Evolutionary conservation across 2,113 vertebrate genomes (phyloP), one percentile per base, ranked within the genome.

Genomic region (Leptobrachium leishanense): DNA sequence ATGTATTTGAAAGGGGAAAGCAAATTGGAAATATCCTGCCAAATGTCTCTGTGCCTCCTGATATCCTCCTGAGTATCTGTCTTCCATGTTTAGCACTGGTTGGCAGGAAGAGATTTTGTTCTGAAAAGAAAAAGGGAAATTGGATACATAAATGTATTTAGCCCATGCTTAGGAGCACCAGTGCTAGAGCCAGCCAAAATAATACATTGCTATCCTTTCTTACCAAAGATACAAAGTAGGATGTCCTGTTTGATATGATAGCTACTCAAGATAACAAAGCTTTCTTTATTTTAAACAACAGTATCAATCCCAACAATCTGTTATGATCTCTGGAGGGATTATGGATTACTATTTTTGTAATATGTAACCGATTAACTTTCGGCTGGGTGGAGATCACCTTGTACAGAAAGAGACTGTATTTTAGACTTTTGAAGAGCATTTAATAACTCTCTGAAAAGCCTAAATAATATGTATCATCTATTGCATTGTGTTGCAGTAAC

Each of bases 51-150:
- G 4, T 64, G 31, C 6, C 6, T 64, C 62, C 10, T 64, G 62
- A 64, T 64, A 64, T 64, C 62, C 62, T 64, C 62, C 6, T 9
- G 62, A 64, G 62, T 64, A 64, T 62, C 59, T 64, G 62, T 64
- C n/a, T 64, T 64, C 62, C 62, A 64, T 64, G 31, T 64, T 64
- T 64, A 2, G 20, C n/a, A 20, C 62, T 64, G 62, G n/a, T 39
- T 64, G 62, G 62, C 62, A 64, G 62, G 62, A 64, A 64, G 62
- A 39, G 62, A 64, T 64, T 64, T 64, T 20, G 62, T n/a, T 64
- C 55, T 59, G 6, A 59, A 59, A 59, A 59, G 55, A 59, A 12
- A n/a, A 59, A 64, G 62, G 62, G 62, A 64, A 64, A 64, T 64
- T 64, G 62, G 62, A 64, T 64, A 64, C 62, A 64, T 64, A 64